Base-by-base conservation (phyloP, 2,888 invertebrate genomes). In the Drosophila maculinotata region DNA sequence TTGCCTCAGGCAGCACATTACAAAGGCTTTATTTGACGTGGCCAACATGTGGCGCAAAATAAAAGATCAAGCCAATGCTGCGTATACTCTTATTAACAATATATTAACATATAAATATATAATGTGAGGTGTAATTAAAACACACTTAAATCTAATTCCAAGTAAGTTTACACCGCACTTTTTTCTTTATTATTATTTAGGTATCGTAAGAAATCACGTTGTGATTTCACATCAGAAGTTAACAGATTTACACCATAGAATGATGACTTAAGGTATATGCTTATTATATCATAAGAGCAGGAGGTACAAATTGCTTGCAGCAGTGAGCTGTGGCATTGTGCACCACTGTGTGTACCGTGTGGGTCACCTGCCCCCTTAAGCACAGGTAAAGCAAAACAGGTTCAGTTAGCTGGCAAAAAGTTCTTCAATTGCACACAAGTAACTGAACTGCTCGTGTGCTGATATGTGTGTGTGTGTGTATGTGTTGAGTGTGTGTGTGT, bases 181-280 rank as follows among this genome's bases (percentile, higher is more conserved):
- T n/a, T n/a, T n/a, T n/a, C n/a, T n/a, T n/a, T n/a, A n/a, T n/a
- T n/a, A n/a, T n/a, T n/a, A n/a, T 20, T 20, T 20, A 20, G 20
- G 20, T 20, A 20, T n/a, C n/a, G n/a, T n/a, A n/a, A n/a, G n/a
- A n/a, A n/a, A n/a, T n/a, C n/a, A n/a, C 38, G 33, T 63, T 53
- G 44, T n/a, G 31, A 56, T 49, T 54, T 66, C 38, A 12, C 38
- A 49, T 35, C 25, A 45, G n/a, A 53, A 48, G 59, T 48, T 67
- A 49, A 44, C 39, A 33, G 67, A 44, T 45, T 64, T 64, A 62
- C 52, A 53, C 67, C 71, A 68, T 42, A 47, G 47, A 51, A 70
- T 48, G 54, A 63, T 42, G 53, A 25, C 41, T 45, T 57, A 63
- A 68, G 53, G 57, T 54, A 54, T 56, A 44, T 47, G 31, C 47